These are phyloP conservation scores for Falcaria lacertinaria DNA, from an alignment of 2,888 invertebrate species.

Conservation along the genomic window DNA sequence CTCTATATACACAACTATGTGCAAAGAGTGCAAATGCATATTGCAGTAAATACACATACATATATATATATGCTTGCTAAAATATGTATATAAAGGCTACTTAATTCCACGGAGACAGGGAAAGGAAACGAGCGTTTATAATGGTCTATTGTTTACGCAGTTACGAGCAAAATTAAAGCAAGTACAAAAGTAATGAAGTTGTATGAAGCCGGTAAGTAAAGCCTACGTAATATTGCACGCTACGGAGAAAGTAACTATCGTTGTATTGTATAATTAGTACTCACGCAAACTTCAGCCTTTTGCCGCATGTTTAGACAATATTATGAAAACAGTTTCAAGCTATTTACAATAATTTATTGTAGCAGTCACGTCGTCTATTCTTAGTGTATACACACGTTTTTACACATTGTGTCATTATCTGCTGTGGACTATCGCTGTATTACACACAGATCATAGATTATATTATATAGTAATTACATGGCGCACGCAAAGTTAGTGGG, in stretches of 20 bases:
- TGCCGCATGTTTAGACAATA: constrained; percentile 73
- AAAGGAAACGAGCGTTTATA: background rate
- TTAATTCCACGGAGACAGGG: no score
- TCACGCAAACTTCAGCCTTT: constrained; percentile 87
- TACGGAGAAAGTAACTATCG: constrained; percentile 17
- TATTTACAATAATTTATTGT: constrained; percentile 53
- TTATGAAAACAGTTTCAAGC: constrained; percentile 58
- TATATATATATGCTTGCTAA: no score
- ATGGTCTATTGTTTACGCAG: background rate
- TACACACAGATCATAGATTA: no score
- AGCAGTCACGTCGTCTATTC: constrained; percentile 15
- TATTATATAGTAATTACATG: no score
- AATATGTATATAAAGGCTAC: no score
- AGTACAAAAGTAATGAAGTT: background rate
- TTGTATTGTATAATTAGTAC: constrained; percentile 59
- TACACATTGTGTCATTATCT: constrained; percentile 16
- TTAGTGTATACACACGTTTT: constrained; percentile 5
- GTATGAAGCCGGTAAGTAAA: constrained; percentile 18
- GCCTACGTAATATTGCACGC: constrained; percentile 12
- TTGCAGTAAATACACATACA: no score
- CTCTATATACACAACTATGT: background rate
- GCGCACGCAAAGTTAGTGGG: no score
- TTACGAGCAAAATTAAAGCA: background rate
- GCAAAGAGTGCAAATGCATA: no score
- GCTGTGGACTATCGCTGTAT: constrained; percentile 1